These are phyloP conservation scores for Drosophila borealis DNA, from an alignment of 2,888 invertebrate genomes.

Conservation along the genomic window DNA sequence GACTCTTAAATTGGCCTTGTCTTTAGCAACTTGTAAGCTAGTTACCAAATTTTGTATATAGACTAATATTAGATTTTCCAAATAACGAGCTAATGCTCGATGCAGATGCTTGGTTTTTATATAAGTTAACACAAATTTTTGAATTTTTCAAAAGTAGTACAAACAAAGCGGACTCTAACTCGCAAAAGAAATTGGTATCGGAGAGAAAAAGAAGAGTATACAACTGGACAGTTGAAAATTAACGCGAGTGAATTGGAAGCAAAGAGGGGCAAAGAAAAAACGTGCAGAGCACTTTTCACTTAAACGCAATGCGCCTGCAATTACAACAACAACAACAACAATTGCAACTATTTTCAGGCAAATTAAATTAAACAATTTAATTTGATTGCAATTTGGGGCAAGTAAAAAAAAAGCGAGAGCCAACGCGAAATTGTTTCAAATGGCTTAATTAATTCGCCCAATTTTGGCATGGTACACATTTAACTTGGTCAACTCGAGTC, in stretches of 20 bases:
- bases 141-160: not conserved
- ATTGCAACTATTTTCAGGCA: constrained; percentile 57
- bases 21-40: too few relatives aligned
- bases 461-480: constrained; percentile 63
- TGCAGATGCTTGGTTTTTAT: too few relatives aligned
- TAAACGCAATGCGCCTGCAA: constrained; percentile 56
- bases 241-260: constrained; percentile 38
- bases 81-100: too few relatives aligned
- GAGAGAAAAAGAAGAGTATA: not conserved
- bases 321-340: constrained; percentile 50
- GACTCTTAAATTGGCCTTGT: too few relatives aligned
- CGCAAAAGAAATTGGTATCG: not conserved
- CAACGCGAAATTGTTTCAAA: constrained; percentile 72
- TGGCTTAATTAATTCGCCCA: constrained; percentile 80
- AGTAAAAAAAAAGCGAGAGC: constrained; percentile 10
- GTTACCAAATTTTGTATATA: too few relatives aligned
- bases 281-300: constrained; percentile 61
- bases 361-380: constrained; percentile 79
- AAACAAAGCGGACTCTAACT: not conserved
- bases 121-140: too few relatives aligned
- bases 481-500: constrained; percentile 58
- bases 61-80: too few relatives aligned
- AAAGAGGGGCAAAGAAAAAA: constrained; percentile 29
- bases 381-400: constrained; percentile 69
- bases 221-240: constrained; percentile 50